Evolutionary conservation across 2,113 vertebrate genomes (phyloP).

Genomic region (Chloropsis cyanopogon): DNA sequence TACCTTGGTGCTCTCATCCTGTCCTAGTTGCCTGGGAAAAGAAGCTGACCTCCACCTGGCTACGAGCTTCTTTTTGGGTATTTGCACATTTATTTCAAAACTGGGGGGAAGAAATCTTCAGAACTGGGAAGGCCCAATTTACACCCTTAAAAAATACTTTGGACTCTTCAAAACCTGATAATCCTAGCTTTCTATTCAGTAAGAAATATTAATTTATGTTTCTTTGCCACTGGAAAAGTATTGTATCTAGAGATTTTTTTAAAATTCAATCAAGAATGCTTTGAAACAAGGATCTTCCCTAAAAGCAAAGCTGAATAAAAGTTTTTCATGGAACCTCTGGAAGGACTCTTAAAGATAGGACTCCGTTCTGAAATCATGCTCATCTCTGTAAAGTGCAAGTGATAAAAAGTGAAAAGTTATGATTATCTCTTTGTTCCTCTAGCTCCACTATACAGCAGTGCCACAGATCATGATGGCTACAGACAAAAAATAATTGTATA

Average conservation of each 20-base stretch:
- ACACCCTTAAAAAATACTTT: not conserved
- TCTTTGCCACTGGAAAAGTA: not conserved
- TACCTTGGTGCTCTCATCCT: not conserved
- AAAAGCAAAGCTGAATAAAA: not conserved
- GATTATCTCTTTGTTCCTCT: not conserved
- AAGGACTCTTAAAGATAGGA: not conserved
- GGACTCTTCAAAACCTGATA: not conserved
- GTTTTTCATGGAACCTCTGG: not conserved
- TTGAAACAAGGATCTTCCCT: not conserved
- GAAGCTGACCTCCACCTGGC: not conserved
- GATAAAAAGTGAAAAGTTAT: not conserved
- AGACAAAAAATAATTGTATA: not conserved
- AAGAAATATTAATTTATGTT: not conserved
- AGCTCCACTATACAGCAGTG: not conserved
- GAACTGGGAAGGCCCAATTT: not conserved
- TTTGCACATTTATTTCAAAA: not conserved
- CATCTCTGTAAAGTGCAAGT: not conserved
- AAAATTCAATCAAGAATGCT: not conserved
- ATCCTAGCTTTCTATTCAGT: not conserved
- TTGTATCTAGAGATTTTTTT: not conserved
- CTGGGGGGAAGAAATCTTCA: not conserved
- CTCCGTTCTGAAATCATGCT: not conserved
- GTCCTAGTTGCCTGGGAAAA: not conserved
- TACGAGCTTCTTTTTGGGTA: not conserved
- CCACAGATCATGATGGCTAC: not conserved